Base-by-base conservation (phyloP, 2,113 vertebrate species). In the Lophura nycthemera region DNA sequence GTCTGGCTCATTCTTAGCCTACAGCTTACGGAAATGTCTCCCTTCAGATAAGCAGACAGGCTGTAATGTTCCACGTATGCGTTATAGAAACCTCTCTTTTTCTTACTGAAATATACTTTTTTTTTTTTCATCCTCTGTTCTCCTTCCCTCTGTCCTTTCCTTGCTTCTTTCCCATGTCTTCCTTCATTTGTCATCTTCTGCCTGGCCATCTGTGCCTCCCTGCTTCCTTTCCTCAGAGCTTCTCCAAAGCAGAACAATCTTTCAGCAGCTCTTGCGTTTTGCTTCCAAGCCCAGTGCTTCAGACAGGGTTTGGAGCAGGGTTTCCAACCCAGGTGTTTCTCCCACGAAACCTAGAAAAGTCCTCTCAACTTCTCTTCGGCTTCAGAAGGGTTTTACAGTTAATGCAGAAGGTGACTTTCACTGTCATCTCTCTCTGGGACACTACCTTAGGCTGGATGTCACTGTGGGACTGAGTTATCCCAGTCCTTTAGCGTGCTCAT, bases 151-250 rank as follows among this genome's bases (percentile, higher is more conserved):
- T 83, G 32, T 71, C 85, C 50, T 11, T 83, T 59, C 74, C 82
- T 80, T 79, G 45, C 60, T 67, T 19, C 24, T 78, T n/a, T 47
- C 56, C 54, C 36, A 42, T 13, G 17, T 79, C 85, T 84, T 66
- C 5, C 72, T 83, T 63, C 11, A 52, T 88, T 64, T 87, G 54
- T 54, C 25, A 30, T 90, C 71, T 73, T 93, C 83, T 92, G 78
- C 73, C 57, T 72, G 66, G n/a, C 88, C 92, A 89, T 90, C 92
- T 96, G 78, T 86, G 54, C 83, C 52, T 86, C 64, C 60, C 29
- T 6, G 6, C 29, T 92, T 64, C 45, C 38, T 57, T 70, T 79
- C 59, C 67, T 93, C 42, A 0, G 60, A 74, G 77, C 63, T 78
- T 72, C 38, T 78, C 50, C 4, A 11, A 83, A 77, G 78, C 71